Percentiles rank a stretch among this genome's conserved stretches.
phyloP scores from a whole-genome alignment of 2,888 invertebrate genomes.

The Drosophila mettleri region DNA sequence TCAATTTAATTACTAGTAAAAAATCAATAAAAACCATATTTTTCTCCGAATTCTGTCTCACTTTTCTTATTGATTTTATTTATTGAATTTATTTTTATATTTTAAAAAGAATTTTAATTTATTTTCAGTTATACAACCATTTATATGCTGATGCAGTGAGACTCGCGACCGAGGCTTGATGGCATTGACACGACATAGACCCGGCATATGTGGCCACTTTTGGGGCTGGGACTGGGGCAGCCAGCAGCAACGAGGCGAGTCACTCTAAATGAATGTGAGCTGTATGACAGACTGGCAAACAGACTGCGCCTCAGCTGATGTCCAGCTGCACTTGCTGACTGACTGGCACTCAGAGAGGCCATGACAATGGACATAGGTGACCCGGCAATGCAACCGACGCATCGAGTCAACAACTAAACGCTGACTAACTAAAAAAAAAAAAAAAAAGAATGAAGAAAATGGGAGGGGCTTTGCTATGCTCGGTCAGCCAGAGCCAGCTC shows the following conservation, averaged over 20 bases:
- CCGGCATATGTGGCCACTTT: conserved; percentile 36
- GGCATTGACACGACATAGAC: not conserved
- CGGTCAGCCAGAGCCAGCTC: not conserved
- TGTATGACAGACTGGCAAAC: conserved; percentile 58
- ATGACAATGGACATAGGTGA: conserved; percentile 47
- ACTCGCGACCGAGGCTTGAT: not conserved
- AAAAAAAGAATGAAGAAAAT: not conserved
- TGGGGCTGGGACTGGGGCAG: conserved; percentile 38
- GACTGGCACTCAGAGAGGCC: conserved; percentile 16
- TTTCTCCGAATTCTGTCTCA: too few species aligned
- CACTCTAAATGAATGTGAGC: conserved; percentile 48
- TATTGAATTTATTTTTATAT: too few species aligned
- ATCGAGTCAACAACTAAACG: conserved; percentile 72
- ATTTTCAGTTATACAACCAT: not conserved
- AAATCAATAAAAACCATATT: too few species aligned
- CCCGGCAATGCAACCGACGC: conserved; percentile 27
- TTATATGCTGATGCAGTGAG: not conserved
- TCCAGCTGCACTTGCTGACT: conserved; percentile 17
- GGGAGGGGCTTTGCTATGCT: not conserved
- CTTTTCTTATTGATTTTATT: not conserved
- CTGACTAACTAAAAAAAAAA: conserved; percentile 54
- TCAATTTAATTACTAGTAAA: too few species aligned
- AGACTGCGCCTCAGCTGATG: conserved; percentile 45
- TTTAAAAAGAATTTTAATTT: not conserved
- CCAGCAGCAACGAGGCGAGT: not conserved